Base-by-base conservation (phyloP, 2,888 invertebrate genomes). In the Prenolepis imparis region DNA sequence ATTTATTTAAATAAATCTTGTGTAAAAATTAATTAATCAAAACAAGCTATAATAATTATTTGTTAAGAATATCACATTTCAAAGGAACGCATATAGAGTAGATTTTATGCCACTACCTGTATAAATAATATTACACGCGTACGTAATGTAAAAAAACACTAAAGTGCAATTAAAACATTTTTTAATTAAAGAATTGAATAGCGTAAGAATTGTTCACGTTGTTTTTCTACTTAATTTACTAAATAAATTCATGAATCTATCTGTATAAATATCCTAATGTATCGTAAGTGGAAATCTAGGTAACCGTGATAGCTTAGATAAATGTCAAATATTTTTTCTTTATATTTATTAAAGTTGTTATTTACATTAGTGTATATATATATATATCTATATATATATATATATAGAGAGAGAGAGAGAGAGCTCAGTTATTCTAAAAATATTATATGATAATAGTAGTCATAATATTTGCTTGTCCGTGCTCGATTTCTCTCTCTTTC, bases 161-260 rank as follows among this genome's bases (percentile, higher is more conserved):
- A 48, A 48, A 44, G 3, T 18, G 15, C 5, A 48, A 48, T 48
- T 18, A 18, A 18, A 61, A 44, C 41, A 1, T 59, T 15, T 57
- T 73, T 32, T 59, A 73, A 3, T 41, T 70, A 1, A 4, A 73
- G 39, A 59, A 41, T 59, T 28, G 8, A 59, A 41, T 28, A 59
- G 57, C 1, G n/a, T 59, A n/a, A 61, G 5, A 18, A 57, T 41
- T 28, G 18, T 39, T 57, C 18, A n/a, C 39, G 5, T 18, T n/a
- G 24, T 8, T 70, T 70, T 70, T 72, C 12, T 9, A 72, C 15
- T 28, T 28, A n/a, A 73, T 24, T 59, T n/a, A n/a, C 39, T 41
- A 59, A 36, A 55, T 70, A 36, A 70, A 55, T 52, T 68, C 52
- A 68, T 70, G 36, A 70, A 44, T 15, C 44, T 44, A 15, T 44